Conservation (phyloP, 1,140 invertebrate genomes). For the Aphidius ervi region DNA sequence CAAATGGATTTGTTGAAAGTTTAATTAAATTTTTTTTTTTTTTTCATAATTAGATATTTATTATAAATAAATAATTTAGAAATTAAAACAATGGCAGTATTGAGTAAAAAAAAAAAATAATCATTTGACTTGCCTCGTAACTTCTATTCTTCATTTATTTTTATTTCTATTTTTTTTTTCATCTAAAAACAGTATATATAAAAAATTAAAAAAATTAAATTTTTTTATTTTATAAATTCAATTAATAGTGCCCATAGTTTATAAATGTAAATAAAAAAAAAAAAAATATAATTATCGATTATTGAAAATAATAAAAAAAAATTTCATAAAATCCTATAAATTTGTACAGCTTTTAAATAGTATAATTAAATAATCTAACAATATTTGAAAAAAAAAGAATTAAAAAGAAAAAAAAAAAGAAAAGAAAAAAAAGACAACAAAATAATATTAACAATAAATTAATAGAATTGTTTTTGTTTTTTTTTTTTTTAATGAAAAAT, state of each 20-base stretch:
- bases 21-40: too few species aligned
- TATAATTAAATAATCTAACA: slow-evolving; percentile 27
- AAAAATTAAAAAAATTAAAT: slow-evolving; percentile 8
- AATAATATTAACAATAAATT: too few species aligned
- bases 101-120: background rate
- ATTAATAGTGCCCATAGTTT: slow-evolving; percentile 14
- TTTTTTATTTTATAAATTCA: slow-evolving; percentile 10
- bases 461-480: too few species aligned
- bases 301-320: slow-evolving; percentile 39
- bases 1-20: background rate
- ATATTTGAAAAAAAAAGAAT: background rate
- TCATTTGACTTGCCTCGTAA: too few species aligned
- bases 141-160: slow-evolving; percentile 9
- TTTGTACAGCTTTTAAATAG: slow-evolving; percentile 37
- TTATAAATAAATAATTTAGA: too few species aligned
- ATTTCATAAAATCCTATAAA: slow-evolving; percentile 43
- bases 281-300: background rate
- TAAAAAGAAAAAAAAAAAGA: slow-evolving; percentile 19
- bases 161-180: slow-evolving; percentile 6
- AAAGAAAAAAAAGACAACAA: slow-evolving; percentile 19
- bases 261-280: slow-evolving; percentile 21
- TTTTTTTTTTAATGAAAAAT: too few species aligned
- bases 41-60: too few species aligned
- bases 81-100: too few species aligned
- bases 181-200: slow-evolving; percentile 11